Percentiles rank a stretch among this genome's conserved stretches.
These are phyloP conservation scores for Patiria pectinifera DNA, from an alignment of 53 echinoderm and acorn worm species.

Conservation along the genomic window DNA sequence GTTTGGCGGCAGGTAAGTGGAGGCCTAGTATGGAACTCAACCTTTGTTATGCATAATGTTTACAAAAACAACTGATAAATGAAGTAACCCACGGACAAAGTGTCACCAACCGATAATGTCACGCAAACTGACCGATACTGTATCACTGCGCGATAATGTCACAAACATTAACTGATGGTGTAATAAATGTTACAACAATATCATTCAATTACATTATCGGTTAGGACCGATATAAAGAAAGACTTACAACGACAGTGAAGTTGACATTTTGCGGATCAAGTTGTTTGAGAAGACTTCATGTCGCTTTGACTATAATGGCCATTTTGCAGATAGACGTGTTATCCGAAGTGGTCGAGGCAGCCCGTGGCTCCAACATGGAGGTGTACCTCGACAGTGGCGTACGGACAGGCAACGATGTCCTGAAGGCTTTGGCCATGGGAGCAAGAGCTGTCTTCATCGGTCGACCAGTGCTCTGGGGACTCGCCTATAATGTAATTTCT, in stretches of 20 bases:
- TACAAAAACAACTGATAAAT: background rate
- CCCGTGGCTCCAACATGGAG: conserved; percentile 40
- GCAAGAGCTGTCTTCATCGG: conserved; percentile 44
- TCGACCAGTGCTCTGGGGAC: conserved; percentile 79
- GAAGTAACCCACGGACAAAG: no score
- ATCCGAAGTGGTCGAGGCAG: conserved; percentile 78
- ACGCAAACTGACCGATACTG: no score
- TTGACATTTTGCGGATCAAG: no score
- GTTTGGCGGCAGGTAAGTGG: no score
- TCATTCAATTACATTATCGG: background rate
- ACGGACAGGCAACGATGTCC: conserved; percentile 78
- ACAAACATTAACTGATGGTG: no score
- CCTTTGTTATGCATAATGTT: no score
- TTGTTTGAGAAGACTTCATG: no score
- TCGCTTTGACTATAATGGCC: background rate
- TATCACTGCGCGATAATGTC: no score
- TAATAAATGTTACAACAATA: background rate
- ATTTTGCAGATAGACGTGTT: conserved; percentile 78
- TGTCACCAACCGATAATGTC: no score
- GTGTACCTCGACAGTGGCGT: conserved; percentile 62
- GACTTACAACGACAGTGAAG: no score
- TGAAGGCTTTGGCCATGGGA: conserved; percentile 81
- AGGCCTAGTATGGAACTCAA: no score
- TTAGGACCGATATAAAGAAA: no score
- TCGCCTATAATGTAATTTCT: conserved; percentile 71